phyloP scores from a whole-genome alignment of 2,888 invertebrate genomes.

The Adineta ricciae region DNA sequence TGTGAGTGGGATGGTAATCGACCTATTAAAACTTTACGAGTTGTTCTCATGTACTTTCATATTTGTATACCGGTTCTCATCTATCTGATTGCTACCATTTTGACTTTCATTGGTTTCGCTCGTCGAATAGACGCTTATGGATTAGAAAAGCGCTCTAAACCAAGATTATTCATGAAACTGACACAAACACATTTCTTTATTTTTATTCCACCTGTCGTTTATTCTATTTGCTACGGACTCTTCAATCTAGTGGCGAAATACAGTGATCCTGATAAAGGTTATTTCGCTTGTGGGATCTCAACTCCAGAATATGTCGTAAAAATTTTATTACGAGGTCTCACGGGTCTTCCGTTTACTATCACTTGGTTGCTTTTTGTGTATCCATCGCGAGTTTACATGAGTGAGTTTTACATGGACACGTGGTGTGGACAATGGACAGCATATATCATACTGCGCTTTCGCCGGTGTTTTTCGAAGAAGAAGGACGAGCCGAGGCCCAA shows the following conservation, averaged over 20 bases:
- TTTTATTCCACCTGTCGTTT: neutral
- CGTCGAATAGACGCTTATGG: neutral
- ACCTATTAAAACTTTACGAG: neutral
- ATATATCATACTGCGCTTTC: too few species aligned
- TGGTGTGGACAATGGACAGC: too few species aligned
- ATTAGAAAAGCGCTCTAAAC: neutral
- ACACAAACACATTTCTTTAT: neutral
- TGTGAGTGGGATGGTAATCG: neutral
- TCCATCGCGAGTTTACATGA: too few species aligned
- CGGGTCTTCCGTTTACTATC: neutral
- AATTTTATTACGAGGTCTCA: rapidly evolving
- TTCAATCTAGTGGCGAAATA: neutral
- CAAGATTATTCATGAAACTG: too few species aligned
- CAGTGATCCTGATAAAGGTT: neutral
- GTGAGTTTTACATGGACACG: too few species aligned
- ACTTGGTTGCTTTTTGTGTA: neutral
- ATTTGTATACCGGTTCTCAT: neutral
- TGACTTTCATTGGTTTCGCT: neutral
- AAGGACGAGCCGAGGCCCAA: too few species aligned
- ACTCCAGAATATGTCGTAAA: neutral
- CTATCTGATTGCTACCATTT: neutral
- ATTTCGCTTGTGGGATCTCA: neutral
- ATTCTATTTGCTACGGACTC: neutral
- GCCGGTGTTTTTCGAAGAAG: too few species aligned
- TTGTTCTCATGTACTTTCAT: neutral